Evolutionary conservation across 30 jellyfish, hydroid and myxozoan species (phyloP).

Genomic region (Mastigias papua): DNA sequence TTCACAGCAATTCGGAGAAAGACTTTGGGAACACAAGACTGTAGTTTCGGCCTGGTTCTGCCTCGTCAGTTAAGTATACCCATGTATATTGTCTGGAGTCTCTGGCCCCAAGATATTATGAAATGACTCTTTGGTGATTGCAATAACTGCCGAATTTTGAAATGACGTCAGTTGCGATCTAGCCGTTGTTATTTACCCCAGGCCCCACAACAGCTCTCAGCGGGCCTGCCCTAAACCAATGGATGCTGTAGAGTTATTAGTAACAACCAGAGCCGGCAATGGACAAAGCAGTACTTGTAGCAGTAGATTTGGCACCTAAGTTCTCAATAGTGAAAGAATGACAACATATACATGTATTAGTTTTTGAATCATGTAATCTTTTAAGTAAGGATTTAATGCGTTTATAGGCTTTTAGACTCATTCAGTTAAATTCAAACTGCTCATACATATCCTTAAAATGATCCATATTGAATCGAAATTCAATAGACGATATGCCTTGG

Average conservation of each 20-base stretch:
- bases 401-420: background rate
- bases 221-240: too few relatives aligned
- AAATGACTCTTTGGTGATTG: too few relatives aligned
- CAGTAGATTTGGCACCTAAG: background rate
- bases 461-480: background rate
- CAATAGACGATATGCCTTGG: background rate
- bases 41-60: too few relatives aligned
- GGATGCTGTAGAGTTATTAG: background rate
- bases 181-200: too few relatives aligned
- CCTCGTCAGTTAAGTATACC: too few relatives aligned
- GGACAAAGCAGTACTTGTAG: background rate
- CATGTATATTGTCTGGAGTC: too few relatives aligned
- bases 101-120: too few relatives aligned
- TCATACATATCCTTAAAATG: background rate
- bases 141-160: too few relatives aligned
- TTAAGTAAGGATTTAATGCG: constrained; percentile 1
- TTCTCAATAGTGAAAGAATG: background rate
- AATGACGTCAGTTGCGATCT: too few relatives aligned
- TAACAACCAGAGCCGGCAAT: background rate
- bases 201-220: too few relatives aligned
- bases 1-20: too few relatives aligned
- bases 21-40: too few relatives aligned
- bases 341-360: constrained; percentile 12
- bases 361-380: background rate
- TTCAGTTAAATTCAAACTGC: background rate